Evolutionary conservation across 1,140 invertebrate genomes (phyloP).

Genomic region (Pseudomyrmex flavicornis): DNA sequence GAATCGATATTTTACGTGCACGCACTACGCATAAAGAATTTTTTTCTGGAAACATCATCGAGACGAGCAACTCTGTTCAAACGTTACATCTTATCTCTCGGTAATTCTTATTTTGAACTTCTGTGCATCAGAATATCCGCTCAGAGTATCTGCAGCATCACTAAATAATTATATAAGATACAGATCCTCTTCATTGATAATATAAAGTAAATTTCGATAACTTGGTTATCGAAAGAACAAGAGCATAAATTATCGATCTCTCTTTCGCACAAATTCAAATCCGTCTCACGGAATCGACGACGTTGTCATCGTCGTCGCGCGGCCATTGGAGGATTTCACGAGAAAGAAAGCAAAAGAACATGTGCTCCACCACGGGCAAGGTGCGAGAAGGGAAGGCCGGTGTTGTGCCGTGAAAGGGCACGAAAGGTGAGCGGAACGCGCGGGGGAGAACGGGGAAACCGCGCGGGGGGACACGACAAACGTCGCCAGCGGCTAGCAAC

Average conservation of each 20-base stretch:
- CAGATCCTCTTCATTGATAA: no score
- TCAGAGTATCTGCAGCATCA: background rate
- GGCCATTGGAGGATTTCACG: constrained; percentile 67
- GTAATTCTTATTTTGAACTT: no score
- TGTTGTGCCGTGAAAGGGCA: constrained; percentile 11
- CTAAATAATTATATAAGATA: background rate
- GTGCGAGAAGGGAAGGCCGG: constrained; percentile 49
- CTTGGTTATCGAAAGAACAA: no score
- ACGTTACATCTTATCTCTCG: no score
- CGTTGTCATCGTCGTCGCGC: constrained; percentile 17
- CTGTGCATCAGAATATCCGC: no score
- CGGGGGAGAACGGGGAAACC: constrained; percentile 20
- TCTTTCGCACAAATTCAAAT: background rate
- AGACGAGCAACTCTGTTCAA: background rate
- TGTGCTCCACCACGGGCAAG: constrained; percentile 61
- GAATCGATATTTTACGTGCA: constrained; percentile 58
- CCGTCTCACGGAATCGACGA: background rate
- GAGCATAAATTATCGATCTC: background rate
- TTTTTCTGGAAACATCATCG: background rate
- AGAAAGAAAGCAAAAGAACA: constrained; percentile 68
- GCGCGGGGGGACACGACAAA: constrained; percentile 56
- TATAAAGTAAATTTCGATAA: no score
- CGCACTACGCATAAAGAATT: constrained; percentile 19
- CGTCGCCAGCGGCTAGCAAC: constrained; percentile 78
- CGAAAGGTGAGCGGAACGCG: constrained; percentile 39